phyloP scores from a whole-genome alignment of 2,888 invertebrate species.

The Trachelus tabidus region DNA sequence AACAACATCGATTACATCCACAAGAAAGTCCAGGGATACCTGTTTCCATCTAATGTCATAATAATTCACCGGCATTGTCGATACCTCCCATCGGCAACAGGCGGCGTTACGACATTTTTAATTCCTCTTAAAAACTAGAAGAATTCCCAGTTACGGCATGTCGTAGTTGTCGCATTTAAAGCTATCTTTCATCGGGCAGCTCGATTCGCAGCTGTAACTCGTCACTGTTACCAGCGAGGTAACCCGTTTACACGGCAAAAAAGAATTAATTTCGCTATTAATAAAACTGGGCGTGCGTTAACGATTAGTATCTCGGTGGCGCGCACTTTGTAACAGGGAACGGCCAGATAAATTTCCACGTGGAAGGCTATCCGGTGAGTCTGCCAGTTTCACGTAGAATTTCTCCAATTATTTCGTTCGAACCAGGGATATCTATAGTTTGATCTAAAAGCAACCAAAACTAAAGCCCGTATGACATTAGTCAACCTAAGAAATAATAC shows the following conservation, averaged over 20 bases:
- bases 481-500: background rate
- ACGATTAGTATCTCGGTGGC: slow-evolving; percentile 9
- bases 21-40: background rate
- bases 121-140: slow-evolving; percentile 41
- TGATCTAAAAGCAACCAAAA: background rate
- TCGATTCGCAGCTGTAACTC: slow-evolving; percentile 30
- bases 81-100: slow-evolving; percentile 28
- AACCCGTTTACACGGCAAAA: slow-evolving; percentile 55
- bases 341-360: background rate
- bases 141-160: slow-evolving; percentile 32
- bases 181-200: slow-evolving; percentile 39
- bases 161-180: slow-evolving; percentile 19
- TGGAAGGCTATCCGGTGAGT: background rate
- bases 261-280: slow-evolving; percentile 56
- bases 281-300: slow-evolving; percentile 49
- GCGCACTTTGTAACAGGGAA: background rate
- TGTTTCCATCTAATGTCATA: slow-evolving; percentile 45
- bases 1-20: background rate
- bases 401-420: background rate
- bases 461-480: background rate
- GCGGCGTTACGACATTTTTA: slow-evolving; percentile 35
- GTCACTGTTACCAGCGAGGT: slow-evolving; percentile 40
- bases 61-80: slow-evolving; percentile 45
- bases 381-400: background rate
- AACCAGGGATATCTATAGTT: background rate